Evolutionary conservation across 2,113 vertebrate genomes (phyloP).

Genomic region (Micromys minutus): DNA sequence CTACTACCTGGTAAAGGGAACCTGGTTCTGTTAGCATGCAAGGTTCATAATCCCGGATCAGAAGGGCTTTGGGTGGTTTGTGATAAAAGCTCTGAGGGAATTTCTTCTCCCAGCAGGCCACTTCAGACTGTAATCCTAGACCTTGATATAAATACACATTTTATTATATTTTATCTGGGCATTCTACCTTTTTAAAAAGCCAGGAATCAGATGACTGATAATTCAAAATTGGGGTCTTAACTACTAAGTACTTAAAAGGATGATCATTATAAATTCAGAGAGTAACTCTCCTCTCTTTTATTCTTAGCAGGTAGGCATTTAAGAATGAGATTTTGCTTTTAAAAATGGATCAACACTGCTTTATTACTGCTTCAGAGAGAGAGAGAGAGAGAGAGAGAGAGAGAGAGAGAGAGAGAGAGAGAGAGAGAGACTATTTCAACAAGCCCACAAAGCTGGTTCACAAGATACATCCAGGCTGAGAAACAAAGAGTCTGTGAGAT

Average conservation of each 20-base stretch:
- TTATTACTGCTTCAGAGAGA: neutral
- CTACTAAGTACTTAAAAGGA: neutral
- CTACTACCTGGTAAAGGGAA: neutral
- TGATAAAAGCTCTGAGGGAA: constrained; percentile 11
- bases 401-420: neutral
- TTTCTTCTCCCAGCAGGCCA: neutral
- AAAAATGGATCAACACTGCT: neutral
- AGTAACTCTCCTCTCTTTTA: neutral
- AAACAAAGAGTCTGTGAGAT: neutral
- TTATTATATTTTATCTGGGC: neutral
- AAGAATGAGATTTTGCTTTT: neutral
- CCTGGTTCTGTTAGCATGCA: neutral
- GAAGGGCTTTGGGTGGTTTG: neutral
- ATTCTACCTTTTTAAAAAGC: neutral
- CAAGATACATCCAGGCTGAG: neutral
- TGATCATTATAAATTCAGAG: neutral
- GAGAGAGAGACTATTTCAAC: neutral
- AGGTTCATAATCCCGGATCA: neutral
- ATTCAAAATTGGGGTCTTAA: neutral
- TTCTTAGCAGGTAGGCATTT: neutral
- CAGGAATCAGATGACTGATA: neutral
- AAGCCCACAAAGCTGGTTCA: neutral
- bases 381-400: neutral
- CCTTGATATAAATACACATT: neutral
- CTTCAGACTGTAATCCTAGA: neutral